Conservation (phyloP, 2,888 invertebrate genomes). For the Syrphus vitripennis region DNA sequence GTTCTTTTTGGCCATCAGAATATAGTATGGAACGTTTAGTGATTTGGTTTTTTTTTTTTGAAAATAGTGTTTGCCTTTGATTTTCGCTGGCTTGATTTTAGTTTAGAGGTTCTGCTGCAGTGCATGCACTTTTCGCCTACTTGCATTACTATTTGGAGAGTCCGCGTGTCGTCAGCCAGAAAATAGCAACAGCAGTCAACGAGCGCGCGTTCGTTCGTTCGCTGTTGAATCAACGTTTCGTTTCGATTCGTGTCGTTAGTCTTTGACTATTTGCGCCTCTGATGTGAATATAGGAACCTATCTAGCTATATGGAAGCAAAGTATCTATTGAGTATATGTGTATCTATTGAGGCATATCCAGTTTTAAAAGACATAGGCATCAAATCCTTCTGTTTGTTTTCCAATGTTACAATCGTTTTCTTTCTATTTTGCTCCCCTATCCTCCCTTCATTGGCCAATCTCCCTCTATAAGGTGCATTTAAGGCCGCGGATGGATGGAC, state of each 20-base stretch:
- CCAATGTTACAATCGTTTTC: conserved; percentile 44
- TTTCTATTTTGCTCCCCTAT: background rate
- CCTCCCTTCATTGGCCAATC: background rate
- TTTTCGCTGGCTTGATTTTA: conserved; percentile 62
- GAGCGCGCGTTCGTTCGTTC: conserved; percentile 36
- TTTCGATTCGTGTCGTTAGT: conserved; percentile 63
- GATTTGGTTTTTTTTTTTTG: conserved; percentile 14
- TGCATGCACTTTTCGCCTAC: conserved; percentile 66
- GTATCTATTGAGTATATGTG: conserved; percentile 7
- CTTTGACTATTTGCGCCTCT: conserved; percentile 66
- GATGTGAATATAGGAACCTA: background rate
- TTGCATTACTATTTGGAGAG: conserved; percentile 25
- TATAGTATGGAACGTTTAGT: conserved; percentile 32
- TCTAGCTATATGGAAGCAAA: background rate
- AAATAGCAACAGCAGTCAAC: conserved; percentile 44
- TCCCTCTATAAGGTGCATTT: conserved; percentile 13
- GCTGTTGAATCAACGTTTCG: conserved; percentile 38
- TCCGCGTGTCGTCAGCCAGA: background rate
- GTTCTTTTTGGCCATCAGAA: conserved; percentile 19
- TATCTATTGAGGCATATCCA: conserved; percentile 67
- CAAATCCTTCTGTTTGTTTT: conserved; percentile 71
- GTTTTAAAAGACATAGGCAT: conserved; percentile 68
- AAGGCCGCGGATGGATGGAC: conserved; percentile 27
- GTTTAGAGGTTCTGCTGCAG: conserved; percentile 64
- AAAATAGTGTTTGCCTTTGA: conserved; percentile 49